Base-by-base conservation (phyloP, 2,797 vertebrate species). In the Microctenopoma steveboyesi region DNA sequence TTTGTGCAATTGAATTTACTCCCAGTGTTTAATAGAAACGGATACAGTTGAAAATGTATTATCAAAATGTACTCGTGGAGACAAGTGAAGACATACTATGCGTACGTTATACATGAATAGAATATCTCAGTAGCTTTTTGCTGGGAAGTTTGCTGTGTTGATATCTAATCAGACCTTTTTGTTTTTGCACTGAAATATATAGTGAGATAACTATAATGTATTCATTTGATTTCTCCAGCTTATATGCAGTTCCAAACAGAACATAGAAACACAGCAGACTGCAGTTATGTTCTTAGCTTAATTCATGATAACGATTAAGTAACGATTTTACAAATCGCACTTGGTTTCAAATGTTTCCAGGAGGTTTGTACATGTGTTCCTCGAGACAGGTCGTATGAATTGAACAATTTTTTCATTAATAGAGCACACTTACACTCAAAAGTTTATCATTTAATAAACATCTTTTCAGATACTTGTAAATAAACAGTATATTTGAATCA, bases 361-460 rank as follows among this genome's bases (percentile, higher is more conserved):
- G 55, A 15, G 2, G 22, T 48, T 51, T 64, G 12, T 13, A 42
- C 10, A 16, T 2, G 16, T 69, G 7, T 51, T 47, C 40, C 39
- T 35, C 58, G 18, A 55, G 18, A 43, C 3, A 11, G 16, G 15
- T 51, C 7, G 51, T 46, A 1, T 15, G 16, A 76, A 43, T 46
- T 12, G 18, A 30, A 15, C 5, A 1, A 22, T 3, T 39, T 51
- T 47, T 50, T 11, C 9, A 4, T 7, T 64, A 7, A 60, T 30
- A 54, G 47, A 63, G 70, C 59, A 69, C 62, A 62, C 46, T 69
- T 76, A 66, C 72, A 75, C 68, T 63, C 64, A 30, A 27, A 59
- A 79, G 69, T 58, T 58, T 60, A 66, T 18, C 69, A 12, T 77
- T 61, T 43, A 43, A 63, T 55, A 71, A 11, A 11, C 37, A 39